These are phyloP conservation scores for Isoperla grammatica DNA, from an alignment of 2,888 invertebrate species.

Conservation along the genomic window DNA sequence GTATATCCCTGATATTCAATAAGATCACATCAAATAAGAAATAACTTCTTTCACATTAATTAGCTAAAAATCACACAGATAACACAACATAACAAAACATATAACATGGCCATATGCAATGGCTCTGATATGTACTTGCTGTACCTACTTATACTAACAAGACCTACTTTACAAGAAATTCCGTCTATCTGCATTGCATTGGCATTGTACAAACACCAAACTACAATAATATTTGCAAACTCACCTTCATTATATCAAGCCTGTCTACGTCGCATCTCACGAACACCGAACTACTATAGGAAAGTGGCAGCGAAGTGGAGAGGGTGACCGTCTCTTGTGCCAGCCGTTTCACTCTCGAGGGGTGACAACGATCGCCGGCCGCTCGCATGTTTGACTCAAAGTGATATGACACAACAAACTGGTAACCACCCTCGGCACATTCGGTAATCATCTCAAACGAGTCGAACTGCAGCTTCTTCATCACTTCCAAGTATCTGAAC, in stretches of 20 bases:
- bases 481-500: slow-evolving; percentile 68
- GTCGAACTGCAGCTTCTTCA: slow-evolving; percentile 88
- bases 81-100: no score
- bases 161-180: no score
- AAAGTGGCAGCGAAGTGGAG: slow-evolving; percentile 85
- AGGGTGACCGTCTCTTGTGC: slow-evolving; percentile 94
- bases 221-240: no score
- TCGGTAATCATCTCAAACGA: slow-evolving; percentile 90
- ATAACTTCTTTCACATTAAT: no score
- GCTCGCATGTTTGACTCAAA: slow-evolving; percentile 82
- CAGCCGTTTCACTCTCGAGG: slow-evolving; percentile 80
- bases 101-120: no score
- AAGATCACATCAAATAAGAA: no score
- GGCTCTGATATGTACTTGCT: no score
- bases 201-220: no score
- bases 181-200: no score
- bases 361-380: slow-evolving; percentile 80
- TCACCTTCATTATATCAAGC: slow-evolving; percentile 90
- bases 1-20: no score
- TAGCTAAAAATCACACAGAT: no score
- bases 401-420: slow-evolving; percentile 84
- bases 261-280: slow-evolving; percentile 92
- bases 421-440: slow-evolving; percentile 61
- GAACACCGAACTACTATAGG: slow-evolving; percentile 90
- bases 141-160: no score